Evolutionary conservation across 2,113 vertebrate genomes (phyloP).

Genomic region (Macaca mulatta): DNA sequence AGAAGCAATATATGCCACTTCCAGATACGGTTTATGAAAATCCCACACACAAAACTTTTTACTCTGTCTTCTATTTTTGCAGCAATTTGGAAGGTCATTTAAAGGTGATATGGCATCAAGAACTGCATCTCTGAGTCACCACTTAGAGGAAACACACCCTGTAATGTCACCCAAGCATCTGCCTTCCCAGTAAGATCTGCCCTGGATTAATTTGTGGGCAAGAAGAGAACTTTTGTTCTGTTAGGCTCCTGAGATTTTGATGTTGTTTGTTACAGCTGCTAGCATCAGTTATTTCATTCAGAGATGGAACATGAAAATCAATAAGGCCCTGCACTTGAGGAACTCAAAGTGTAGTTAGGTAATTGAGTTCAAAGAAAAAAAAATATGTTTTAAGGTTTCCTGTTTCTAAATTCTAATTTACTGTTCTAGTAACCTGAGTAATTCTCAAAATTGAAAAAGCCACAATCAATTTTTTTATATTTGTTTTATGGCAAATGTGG

Average conservation of each 20-base stretch:
- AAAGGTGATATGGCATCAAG: background rate
- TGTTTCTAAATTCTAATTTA: background rate
- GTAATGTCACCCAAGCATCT: background rate
- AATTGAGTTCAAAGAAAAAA: background rate
- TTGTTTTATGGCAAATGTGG: background rate
- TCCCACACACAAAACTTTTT: background rate
- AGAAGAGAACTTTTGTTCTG: background rate
- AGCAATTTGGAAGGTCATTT: background rate
- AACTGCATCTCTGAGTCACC: background rate
- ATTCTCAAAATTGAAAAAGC: slow-evolving; percentile 8
- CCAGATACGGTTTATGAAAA: background rate
- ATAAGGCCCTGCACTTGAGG: background rate
- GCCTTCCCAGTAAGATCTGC: background rate
- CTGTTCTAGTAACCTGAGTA: background rate
- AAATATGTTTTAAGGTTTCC: background rate
- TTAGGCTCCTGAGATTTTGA: background rate
- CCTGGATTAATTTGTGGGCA: background rate
- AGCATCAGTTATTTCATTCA: background rate
- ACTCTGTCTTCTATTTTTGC: background rate
- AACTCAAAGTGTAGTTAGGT: background rate
- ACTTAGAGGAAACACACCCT: background rate
- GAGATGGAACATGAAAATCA: background rate
- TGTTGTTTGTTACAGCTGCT: background rate
- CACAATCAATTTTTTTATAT: background rate
- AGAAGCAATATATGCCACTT: background rate